Conservation (phyloP, 2,888 invertebrate genomes). For the Hipparchia semele region DNA sequence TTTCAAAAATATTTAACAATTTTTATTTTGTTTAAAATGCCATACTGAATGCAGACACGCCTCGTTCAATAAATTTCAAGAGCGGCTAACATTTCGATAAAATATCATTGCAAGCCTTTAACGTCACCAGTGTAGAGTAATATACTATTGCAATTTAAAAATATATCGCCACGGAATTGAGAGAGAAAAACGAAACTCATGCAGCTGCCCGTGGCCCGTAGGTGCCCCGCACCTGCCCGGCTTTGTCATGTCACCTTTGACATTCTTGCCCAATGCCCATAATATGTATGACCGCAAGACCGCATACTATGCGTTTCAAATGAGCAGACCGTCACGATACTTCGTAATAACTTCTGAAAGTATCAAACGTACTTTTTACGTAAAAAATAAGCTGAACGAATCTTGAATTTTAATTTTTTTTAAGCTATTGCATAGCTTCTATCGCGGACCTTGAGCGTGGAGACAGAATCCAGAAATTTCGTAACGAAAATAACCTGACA, state of each 20-base stretch:
- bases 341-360: too few species aligned
- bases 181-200: conserved; percentile 38
- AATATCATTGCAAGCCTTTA: conserved; percentile 19
- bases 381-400: too few species aligned
- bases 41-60: neutral
- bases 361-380: too few species aligned
- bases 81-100: conserved; percentile 12
- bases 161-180: conserved; percentile 32
- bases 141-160: conserved; percentile 33
- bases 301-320: too few species aligned
- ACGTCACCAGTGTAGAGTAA: conserved; percentile 15
- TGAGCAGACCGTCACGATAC: too few species aligned
- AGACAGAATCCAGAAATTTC: too few species aligned
- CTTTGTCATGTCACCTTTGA: conserved; percentile 66
- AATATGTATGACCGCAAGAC: too few species aligned
- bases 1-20: too few species aligned
- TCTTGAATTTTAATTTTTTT: too few species aligned
- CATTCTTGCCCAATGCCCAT: conserved; percentile 53
- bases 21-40: neutral
- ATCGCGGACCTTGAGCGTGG: too few species aligned
- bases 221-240: conserved; percentile 60
- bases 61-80: conserved; percentile 10
- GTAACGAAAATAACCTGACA: too few species aligned
- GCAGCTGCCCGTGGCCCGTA: conserved; percentile 53
- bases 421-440: too few species aligned